A percentile compares a stretch with the other conserved stretches of the same genome.
Evolutionary conservation across 2,113 vertebrate genomes (phyloP).

Genomic region (Cynocephalus volans): DNA sequence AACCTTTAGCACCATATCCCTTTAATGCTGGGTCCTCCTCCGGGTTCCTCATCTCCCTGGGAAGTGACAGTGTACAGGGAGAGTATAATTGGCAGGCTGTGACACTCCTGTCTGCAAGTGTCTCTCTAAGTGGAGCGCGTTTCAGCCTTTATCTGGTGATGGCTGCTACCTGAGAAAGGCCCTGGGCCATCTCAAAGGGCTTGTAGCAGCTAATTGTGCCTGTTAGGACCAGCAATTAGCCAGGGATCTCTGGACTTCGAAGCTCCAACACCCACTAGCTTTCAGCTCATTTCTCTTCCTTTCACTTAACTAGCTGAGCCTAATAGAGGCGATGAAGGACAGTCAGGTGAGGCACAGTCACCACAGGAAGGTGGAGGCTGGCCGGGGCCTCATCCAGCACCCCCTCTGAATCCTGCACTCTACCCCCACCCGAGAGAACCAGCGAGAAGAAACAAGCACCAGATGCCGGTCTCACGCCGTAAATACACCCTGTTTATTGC

Average conservation of each 20-base stretch:
- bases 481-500: slow-evolving; percentile 52
- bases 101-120: slow-evolving; percentile 90
- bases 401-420: background rate
- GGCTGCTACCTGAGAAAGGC: slow-evolving; percentile 92
- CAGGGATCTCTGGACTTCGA: slow-evolving; percentile 87
- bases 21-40: slow-evolving; percentile 85
- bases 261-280: slow-evolving; percentile 89
- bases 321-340: slow-evolving; percentile 85
- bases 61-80: slow-evolving; percentile 89
- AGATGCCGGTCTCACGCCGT: background rate
- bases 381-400: background rate
- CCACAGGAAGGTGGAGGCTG: slow-evolving; percentile 53
- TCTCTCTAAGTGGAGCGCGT: slow-evolving; percentile 89
- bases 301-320: slow-evolving; percentile 88
- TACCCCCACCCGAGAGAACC: background rate
- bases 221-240: slow-evolving; percentile 93
- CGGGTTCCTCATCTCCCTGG: slow-evolving; percentile 85
- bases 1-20: slow-evolving; percentile 80
- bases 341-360: slow-evolving; percentile 76
- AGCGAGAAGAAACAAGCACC: background rate
- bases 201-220: slow-evolving; percentile 92
- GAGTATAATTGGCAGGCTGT: slow-evolving; percentile 92
- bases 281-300: slow-evolving; percentile 87
- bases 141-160: slow-evolving; percentile 92
- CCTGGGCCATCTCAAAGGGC: slow-evolving; percentile 92